These are phyloP conservation scores for Idris sp. DNA, from an alignment of 1,140 invertebrate genomes.

Conservation along the genomic window DNA sequence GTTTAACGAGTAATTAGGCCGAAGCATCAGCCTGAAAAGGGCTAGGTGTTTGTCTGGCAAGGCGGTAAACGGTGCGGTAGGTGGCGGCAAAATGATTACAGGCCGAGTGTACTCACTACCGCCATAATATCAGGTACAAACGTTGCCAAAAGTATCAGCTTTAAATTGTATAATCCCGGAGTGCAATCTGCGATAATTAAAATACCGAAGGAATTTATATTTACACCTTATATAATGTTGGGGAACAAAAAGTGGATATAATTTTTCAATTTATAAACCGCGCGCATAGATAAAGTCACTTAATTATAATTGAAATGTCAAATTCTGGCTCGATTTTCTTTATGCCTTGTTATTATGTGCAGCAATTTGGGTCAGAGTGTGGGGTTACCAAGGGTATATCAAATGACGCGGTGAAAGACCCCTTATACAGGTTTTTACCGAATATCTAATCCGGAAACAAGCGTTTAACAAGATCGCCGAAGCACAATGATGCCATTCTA, in stretches of 20 bases:
- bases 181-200: too few relatives aligned
- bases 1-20: conserved; percentile 67
- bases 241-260: too few relatives aligned
- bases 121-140: conserved; percentile 74
- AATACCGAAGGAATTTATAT: too few relatives aligned
- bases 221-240: too few relatives aligned
- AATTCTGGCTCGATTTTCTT: too few relatives aligned
- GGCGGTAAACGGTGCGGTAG: conserved; percentile 71
- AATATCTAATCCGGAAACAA: conserved; percentile 69
- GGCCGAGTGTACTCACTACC: conserved; percentile 70
- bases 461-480: conserved; percentile 63
- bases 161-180: conserved; percentile 6
- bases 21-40: conserved; percentile 15
- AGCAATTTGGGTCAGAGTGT: conserved; percentile 5
- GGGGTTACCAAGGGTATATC: background rate
- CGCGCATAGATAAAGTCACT: too few relatives aligned
- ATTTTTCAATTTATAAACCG: too few relatives aligned
- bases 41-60: conserved; percentile 29
- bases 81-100: conserved; percentile 77
- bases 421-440: conserved; percentile 8
- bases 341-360: too few relatives aligned
- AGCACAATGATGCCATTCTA: conserved; percentile 40
- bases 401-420: background rate
- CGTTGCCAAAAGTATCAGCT: conserved; percentile 66
- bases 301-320: too few relatives aligned